Evolutionary conservation across 1,140 invertebrate species (phyloP).

Genomic region (Halesus radiatus): DNA sequence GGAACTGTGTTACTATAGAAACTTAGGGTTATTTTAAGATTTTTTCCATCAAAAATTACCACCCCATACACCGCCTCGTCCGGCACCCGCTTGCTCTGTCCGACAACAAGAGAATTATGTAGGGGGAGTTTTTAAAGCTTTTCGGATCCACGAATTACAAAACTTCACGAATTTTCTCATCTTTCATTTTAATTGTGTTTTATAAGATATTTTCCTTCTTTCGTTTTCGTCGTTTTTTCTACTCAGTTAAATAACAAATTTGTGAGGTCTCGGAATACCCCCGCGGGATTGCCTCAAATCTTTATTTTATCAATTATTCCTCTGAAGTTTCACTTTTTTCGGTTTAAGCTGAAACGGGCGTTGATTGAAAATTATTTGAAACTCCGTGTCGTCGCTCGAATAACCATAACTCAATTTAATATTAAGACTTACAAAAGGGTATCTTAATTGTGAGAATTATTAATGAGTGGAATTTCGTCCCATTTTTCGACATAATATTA

Average conservation of each 20-base stretch:
- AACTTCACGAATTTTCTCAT: constrained; percentile 57
- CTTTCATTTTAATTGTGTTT: constrained; percentile 58
- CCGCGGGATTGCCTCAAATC: constrained; percentile 29
- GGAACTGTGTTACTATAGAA: constrained; percentile 11
- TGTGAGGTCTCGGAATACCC: constrained; percentile 17
- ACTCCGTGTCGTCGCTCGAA: constrained; percentile 26
- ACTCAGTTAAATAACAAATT: constrained; percentile 42
- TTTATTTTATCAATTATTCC: constrained; percentile 33
- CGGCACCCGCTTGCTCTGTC: not conserved
- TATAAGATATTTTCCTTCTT: constrained; percentile 52
- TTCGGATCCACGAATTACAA: constrained; percentile 56
- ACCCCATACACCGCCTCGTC: not conserved
- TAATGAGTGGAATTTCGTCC: constrained; percentile 18
- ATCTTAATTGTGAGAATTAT: constrained; percentile 27
- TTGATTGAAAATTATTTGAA: constrained; percentile 33
- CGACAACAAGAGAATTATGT: constrained; percentile 49
- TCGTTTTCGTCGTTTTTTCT: constrained; percentile 39
- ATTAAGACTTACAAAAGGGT: constrained; percentile 23
- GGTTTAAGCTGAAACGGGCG: constrained; percentile 13
- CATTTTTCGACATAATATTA: constrained; percentile 20
- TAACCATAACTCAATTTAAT: constrained; percentile 31
- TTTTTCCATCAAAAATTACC: constrained; percentile 52
- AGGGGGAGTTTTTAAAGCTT: constrained; percentile 51
- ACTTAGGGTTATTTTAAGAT: constrained; percentile 46
- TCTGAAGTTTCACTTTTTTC: constrained; percentile 22